Percentiles rank a stretch among this genome's conserved stretches.
phyloP scores from a whole-genome alignment of 2,888 invertebrate genomes.

The Antheraea yamamai region DNA sequence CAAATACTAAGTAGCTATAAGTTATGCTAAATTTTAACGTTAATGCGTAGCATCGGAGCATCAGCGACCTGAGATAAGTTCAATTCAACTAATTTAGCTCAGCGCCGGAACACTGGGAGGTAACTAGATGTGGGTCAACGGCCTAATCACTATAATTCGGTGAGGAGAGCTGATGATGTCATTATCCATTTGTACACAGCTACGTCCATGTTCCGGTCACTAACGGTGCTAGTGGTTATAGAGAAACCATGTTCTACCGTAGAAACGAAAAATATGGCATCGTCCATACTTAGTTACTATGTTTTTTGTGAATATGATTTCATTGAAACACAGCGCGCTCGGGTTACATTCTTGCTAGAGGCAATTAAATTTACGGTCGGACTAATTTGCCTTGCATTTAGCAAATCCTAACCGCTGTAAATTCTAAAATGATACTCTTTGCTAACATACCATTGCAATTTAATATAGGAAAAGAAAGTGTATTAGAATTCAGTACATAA shows the following conservation, averaged over 20 bases:
- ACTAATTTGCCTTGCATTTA: neutral
- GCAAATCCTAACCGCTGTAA: neutral
- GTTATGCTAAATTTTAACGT: neutral
- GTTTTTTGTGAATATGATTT: neutral
- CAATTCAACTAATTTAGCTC: conserved; percentile 38
- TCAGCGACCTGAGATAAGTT: conserved; percentile 29
- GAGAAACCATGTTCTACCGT: neutral
- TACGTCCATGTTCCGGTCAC: conserved; percentile 36
- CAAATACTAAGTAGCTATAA: neutral
- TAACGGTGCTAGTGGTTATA: conserved; percentile 3
- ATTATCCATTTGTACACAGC: conserved; percentile 41
- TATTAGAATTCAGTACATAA: no score
- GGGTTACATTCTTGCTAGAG: neutral
- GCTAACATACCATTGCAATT: neutral
- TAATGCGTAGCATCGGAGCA: neutral
- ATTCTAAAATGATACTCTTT: neutral
- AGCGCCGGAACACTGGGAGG: conserved; percentile 38
- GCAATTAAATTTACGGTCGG: neutral
- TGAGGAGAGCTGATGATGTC: conserved; percentile 46
- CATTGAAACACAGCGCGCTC: neutral
- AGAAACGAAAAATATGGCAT: neutral
- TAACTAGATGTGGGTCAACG: conserved; percentile 50
- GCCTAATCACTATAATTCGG: conserved; percentile 52
- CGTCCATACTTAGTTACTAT: neutral
- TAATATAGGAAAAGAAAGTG: neutral